phyloP scores from a whole-genome alignment of 2,113 vertebrate species.

The Xiphias gladius region DNA sequence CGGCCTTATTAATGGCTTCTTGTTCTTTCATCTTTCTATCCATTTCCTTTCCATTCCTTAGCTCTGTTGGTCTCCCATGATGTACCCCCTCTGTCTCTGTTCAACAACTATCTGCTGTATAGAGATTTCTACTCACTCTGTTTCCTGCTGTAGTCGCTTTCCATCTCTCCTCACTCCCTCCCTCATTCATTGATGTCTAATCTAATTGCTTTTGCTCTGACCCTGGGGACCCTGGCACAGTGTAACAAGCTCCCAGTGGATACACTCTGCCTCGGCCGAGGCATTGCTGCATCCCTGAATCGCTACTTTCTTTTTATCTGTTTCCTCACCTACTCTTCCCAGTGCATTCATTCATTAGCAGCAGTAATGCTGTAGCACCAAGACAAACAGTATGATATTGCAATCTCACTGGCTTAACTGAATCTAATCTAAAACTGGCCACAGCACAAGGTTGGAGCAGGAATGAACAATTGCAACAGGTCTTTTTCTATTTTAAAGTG shows the following conservation, averaged over 20 bases:
- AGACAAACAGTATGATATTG: constrained; percentile 59
- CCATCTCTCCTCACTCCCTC: constrained; percentile 54
- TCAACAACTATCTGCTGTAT: constrained; percentile 17
- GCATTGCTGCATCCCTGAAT: constrained; percentile 48
- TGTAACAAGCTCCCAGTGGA: constrained; percentile 93
- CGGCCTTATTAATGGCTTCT: constrained; percentile 13
- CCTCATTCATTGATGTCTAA: constrained; percentile 82
- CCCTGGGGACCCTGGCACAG: constrained; percentile 83
- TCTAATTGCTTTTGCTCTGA: constrained; percentile 88
- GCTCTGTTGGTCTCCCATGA: constrained; percentile 33
- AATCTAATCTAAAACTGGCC: constrained; percentile 41
- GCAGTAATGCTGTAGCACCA: constrained; percentile 83
- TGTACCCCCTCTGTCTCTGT: constrained; percentile 16
- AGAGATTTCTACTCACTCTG: constrained; percentile 51
- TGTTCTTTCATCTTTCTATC: constrained; percentile 20
- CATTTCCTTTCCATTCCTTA: background rate
- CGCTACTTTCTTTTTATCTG: constrained; percentile 82
- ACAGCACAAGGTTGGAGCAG: constrained; percentile 6
- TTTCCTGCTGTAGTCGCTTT: constrained; percentile 49
- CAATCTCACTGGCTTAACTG: constrained; percentile 41
- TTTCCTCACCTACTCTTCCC: constrained; percentile 83
- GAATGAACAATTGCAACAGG: constrained; percentile 51
- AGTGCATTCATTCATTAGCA: constrained; percentile 79
- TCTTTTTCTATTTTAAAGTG: constrained; percentile 27
- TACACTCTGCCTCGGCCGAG: constrained; percentile 48